Percentiles rank a stretch among this genome's conserved stretches.
phyloP scores from a whole-genome alignment of 92 coral and sea anemone genomes.

The Heteractis magnifica region DNA sequence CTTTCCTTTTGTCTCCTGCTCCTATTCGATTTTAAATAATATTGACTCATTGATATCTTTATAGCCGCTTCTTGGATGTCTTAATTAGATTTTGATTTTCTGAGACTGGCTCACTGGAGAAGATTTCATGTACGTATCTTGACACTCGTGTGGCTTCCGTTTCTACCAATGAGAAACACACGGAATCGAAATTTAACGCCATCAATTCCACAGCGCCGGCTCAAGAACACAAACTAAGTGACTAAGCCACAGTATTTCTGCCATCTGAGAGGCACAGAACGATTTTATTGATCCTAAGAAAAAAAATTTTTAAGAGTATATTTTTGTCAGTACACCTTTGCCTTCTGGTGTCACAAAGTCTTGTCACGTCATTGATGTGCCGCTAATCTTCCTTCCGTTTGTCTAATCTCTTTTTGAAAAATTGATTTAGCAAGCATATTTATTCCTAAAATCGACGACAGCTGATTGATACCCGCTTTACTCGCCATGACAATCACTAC shows the following conservation, averaged over 20 bases:
- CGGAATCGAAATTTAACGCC: too few relatives aligned
- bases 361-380: constrained; percentile 1
- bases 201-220: too few relatives aligned
- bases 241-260: too few relatives aligned
- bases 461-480: background rate
- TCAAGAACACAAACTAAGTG: too few relatives aligned
- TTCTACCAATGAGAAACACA: background rate
- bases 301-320: background rate
- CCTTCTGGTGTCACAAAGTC: background rate
- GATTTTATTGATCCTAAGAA: too few relatives aligned
- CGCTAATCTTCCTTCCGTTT: constrained; percentile 9
- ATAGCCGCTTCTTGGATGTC: too few relatives aligned
- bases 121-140: background rate
- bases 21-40: background rate
- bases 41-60: background rate
- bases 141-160: background rate
- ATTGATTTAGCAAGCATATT: constrained; percentile 1
- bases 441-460: background rate
- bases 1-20: background rate
- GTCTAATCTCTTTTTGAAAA: constrained; percentile 8
- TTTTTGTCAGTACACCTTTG: background rate
- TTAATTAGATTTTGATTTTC: too few relatives aligned
- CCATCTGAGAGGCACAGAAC: too few relatives aligned
- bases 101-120: too few relatives aligned
- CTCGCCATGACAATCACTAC: background rate